A percentile compares a stretch with the other conserved stretches of the same genome.
Evolutionary conservation across 2,888 invertebrate species (phyloP).

Genomic region (Furcula furcula): DNA sequence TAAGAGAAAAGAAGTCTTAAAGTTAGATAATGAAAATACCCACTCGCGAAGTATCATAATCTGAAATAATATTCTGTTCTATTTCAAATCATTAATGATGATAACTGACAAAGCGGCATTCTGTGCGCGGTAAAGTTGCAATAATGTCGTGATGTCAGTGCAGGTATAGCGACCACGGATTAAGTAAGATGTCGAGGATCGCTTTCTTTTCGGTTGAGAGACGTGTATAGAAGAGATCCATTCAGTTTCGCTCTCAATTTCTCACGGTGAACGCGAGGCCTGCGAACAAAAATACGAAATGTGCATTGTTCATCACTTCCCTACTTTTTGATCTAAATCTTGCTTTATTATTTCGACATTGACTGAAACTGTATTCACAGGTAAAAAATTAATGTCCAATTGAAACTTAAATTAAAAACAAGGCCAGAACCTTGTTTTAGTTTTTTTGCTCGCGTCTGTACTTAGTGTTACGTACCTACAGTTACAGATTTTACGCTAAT

Average conservation of each 20-base stretch:
- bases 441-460: neutral
- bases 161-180: conserved; percentile 45
- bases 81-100: conserved; percentile 20
- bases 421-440: conserved; percentile 1
- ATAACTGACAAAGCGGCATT: conserved; percentile 20
- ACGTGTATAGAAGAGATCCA: conserved; percentile 26
- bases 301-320: conserved; percentile 33
- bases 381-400: neutral
- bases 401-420: conserved; percentile 1
- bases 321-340: conserved; percentile 6
- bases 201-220: conserved; percentile 60
- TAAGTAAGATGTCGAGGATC: conserved; percentile 50
- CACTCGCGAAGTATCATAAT: neutral
- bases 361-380: neutral
- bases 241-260: conserved; percentile 54
- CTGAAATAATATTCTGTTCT: conserved; percentile 10
- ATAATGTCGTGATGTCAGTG: conserved; percentile 39
- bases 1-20: neutral
- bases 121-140: conserved; percentile 40
- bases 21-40: too few species aligned
- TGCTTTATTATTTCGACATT: conserved; percentile 1
- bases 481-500: neutral
- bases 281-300: conserved; percentile 35
- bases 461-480: neutral
- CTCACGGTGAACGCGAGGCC: conserved; percentile 27